Evolutionary conservation across 2,888 invertebrate genomes (phyloP).

Genomic region (Drosophila bunnanda): DNA sequence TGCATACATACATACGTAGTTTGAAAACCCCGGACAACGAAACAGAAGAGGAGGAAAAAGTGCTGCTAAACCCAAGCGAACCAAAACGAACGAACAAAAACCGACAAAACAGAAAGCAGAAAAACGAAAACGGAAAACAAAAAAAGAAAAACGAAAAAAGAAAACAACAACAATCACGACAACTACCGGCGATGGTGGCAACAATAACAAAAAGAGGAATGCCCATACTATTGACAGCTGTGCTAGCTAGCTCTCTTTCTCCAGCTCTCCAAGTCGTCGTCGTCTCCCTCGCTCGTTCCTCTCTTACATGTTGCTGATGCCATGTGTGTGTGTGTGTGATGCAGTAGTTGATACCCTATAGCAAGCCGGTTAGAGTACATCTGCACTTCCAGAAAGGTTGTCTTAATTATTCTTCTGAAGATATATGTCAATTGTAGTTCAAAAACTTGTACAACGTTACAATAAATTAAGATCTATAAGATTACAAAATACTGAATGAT

Average conservation of each 20-base stretch:
- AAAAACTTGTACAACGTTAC: too few relatives aligned
- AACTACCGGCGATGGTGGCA: slow-evolving; percentile 30
- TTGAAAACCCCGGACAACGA: slow-evolving; percentile 29
- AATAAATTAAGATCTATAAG: not conserved
- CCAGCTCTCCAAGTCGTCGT: slow-evolving; percentile 1
- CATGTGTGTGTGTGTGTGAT: slow-evolving; percentile 17
- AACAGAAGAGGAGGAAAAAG: slow-evolving; percentile 37
- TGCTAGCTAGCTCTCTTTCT: slow-evolving; percentile 31
- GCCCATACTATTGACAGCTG: slow-evolving; percentile 68
- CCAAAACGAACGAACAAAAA: slow-evolving; percentile 23
- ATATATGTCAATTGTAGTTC: too few relatives aligned
- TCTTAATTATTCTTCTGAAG: not conserved
- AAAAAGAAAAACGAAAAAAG: slow-evolving; percentile 1
- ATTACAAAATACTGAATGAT: not conserved
- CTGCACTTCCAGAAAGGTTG: not conserved
- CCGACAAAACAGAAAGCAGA: slow-evolving; percentile 15
- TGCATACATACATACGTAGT: not conserved
- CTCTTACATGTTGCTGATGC: slow-evolving; percentile 64
- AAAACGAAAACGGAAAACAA: slow-evolving; percentile 10
- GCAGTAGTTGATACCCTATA: slow-evolving; percentile 36
- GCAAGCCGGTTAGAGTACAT: not conserved
- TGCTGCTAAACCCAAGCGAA: slow-evolving; percentile 26
- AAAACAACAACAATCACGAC: slow-evolving; percentile 22
- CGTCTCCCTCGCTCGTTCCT: slow-evolving; percentile 6
- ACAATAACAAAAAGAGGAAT: slow-evolving; percentile 45